These are phyloP conservation scores for Liparis tanakae DNA, from an alignment of 2,797 vertebrate species.

Conservation along the genomic window DNA sequence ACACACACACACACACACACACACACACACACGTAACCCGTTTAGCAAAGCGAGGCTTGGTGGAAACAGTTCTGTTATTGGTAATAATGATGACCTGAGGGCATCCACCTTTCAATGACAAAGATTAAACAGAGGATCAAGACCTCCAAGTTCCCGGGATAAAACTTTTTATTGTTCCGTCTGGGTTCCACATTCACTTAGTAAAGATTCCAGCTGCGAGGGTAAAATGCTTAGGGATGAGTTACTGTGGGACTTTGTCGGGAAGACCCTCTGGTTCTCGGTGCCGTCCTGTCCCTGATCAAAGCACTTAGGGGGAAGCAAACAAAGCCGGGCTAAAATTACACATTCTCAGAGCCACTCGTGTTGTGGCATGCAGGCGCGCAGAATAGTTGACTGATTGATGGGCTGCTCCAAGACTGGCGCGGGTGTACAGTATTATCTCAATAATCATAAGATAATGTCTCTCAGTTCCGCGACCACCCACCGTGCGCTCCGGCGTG, in stretches of 20 bases:
- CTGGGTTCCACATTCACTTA: slow-evolving; percentile 51
- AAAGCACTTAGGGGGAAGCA: slow-evolving; percentile 75
- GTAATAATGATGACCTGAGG: slow-evolving; percentile 77
- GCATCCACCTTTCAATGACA: slow-evolving; percentile 76
- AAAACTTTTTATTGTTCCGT: slow-evolving; percentile 68
- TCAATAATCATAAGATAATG: slow-evolving; percentile 84
- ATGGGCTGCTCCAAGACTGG: slow-evolving; percentile 77
- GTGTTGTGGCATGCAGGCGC: slow-evolving; percentile 74
- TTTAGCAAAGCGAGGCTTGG: slow-evolving; percentile 71
- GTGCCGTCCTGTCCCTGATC: slow-evolving; percentile 77
- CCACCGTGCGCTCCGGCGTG: slow-evolving; percentile 67
- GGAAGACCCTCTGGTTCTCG: slow-evolving; percentile 68
- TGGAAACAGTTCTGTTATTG: slow-evolving; percentile 72
- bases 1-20: slow-evolving; percentile 36
- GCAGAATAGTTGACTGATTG: slow-evolving; percentile 80
- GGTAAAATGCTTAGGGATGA: slow-evolving; percentile 54
- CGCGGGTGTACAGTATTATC: slow-evolving; percentile 79
- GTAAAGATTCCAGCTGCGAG: slow-evolving; percentile 46
- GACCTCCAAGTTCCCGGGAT: slow-evolving; percentile 58
- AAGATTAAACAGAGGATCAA: slow-evolving; percentile 67
- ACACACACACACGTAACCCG: slow-evolving; percentile 53
- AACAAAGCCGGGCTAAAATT: slow-evolving; percentile 81
- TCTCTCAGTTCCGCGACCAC: slow-evolving; percentile 80
- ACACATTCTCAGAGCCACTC: slow-evolving; percentile 74
- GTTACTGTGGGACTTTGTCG: slow-evolving; percentile 62